phyloP scores from a whole-genome alignment of 2,888 invertebrate genomes.

The Yponomeuta malinellus region DNA sequence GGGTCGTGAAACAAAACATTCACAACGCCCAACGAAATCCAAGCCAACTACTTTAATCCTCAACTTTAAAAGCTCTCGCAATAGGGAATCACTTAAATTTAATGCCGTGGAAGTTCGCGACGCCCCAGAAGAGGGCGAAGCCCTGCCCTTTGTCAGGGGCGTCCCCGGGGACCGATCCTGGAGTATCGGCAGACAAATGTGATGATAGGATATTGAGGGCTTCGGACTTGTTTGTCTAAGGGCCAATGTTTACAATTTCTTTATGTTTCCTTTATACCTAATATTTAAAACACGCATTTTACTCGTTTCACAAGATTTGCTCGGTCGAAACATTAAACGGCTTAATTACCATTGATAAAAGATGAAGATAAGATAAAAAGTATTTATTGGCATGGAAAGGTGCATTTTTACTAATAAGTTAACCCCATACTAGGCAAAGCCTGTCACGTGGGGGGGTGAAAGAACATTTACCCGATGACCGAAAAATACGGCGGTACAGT shows the following conservation, averaged over 20 bases:
- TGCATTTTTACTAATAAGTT: too few species aligned
- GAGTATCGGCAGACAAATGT: constrained; percentile 40
- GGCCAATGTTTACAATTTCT: neutral
- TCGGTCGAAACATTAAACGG: too few species aligned
- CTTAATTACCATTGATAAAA: too few species aligned
- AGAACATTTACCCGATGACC: too few species aligned
- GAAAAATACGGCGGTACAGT: too few species aligned
- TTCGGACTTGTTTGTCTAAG: neutral
- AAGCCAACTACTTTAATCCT: neutral
- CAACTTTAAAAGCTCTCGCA: constrained; percentile 50
- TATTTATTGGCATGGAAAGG: too few species aligned
- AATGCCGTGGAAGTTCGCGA: constrained; percentile 62
- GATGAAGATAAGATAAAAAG: too few species aligned
- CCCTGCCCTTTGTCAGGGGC: constrained; percentile 45
- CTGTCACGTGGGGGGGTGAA: too few species aligned
- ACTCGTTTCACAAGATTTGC: too few species aligned
- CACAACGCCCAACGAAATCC: neutral
- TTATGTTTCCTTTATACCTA: neutral
- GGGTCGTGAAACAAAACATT: constrained; percentile 1
- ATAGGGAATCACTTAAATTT: constrained; percentile 65
- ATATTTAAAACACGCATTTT: too few species aligned
- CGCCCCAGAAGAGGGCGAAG: constrained; percentile 33
- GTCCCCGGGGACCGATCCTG: constrained; percentile 37
- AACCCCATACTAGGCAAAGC: too few species aligned
- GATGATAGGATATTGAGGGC: constrained; percentile 16